Conservation (phyloP, 2,797 vertebrate genomes). For the Allobates femoralis region DNA sequence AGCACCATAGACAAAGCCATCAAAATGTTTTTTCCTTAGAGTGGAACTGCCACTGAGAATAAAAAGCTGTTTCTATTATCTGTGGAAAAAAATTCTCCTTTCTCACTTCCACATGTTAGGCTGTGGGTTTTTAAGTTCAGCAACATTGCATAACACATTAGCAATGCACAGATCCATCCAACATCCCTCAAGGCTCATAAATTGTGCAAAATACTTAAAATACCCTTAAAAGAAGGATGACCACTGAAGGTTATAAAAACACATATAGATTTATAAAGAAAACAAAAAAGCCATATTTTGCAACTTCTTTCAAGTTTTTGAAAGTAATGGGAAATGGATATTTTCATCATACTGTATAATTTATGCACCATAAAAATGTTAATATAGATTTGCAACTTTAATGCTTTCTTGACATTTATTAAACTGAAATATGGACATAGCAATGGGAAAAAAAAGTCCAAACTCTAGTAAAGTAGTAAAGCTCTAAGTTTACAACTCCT, state of each 20-base stretch:
- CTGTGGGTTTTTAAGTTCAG: slow-evolving; percentile 11
- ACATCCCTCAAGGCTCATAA: slow-evolving; percentile 23
- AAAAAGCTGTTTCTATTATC: too few relatives aligned
- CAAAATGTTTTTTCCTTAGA: neutral
- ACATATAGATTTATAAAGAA: slow-evolving; percentile 40
- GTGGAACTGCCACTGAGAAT: neutral
- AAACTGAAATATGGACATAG: neutral
- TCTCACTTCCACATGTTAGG: slow-evolving; percentile 14
- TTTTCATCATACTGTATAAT: slow-evolving; percentile 43
- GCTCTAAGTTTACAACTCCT: neutral
- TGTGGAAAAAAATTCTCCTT: neutral
- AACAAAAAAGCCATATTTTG: slow-evolving; percentile 50
- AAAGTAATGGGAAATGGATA: slow-evolving; percentile 51
- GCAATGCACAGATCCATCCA: slow-evolving; percentile 27
- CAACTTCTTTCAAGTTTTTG: slow-evolving; percentile 37
- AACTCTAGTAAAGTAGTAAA: neutral
- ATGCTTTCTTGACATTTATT: neutral
- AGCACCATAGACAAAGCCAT: neutral
- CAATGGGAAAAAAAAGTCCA: neutral
- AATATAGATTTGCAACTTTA: neutral
- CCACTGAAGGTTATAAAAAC: slow-evolving; percentile 55
- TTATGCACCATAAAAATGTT: neutral
- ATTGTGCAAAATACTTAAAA: slow-evolving; percentile 26
- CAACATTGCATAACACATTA: slow-evolving; percentile 36
- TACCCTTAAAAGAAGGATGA: slow-evolving; percentile 37